These are phyloP conservation scores for Maniola hyperantus DNA, from an alignment of 2,888 invertebrate species.

Conservation along the genomic window DNA sequence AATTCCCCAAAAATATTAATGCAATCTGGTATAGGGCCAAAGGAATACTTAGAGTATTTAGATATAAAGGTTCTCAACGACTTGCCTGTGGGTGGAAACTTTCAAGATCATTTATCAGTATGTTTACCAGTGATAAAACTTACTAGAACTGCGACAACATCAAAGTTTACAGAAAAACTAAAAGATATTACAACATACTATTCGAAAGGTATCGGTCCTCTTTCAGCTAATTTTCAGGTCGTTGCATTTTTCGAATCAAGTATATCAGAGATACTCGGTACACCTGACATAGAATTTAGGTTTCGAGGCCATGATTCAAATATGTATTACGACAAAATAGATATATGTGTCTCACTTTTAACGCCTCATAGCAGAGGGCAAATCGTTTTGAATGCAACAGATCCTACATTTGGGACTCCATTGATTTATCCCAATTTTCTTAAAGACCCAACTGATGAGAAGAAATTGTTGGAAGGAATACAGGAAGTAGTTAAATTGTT, in stretches of 20 bases:
- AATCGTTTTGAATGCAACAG: slow-evolving; percentile 66
- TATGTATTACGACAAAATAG: slow-evolving; percentile 75
- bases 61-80: slow-evolving; percentile 60
- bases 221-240: slow-evolving; percentile 76
- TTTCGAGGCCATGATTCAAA: slow-evolving; percentile 75
- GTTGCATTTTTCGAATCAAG: slow-evolving; percentile 68
- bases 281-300: slow-evolving; percentile 73
- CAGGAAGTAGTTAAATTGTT: slow-evolving; percentile 70
- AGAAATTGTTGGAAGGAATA: slow-evolving; percentile 70
- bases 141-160: slow-evolving; percentile 62
- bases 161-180: slow-evolving; percentile 66
- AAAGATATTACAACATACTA: slow-evolving; percentile 73
- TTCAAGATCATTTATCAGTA: slow-evolving; percentile 75
- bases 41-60: slow-evolving; percentile 73
- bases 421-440: slow-evolving; percentile 74
- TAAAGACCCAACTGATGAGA: slow-evolving; percentile 64
- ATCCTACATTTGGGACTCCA: slow-evolving; percentile 67
- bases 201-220: slow-evolving; percentile 66
- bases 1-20: slow-evolving; percentile 73
- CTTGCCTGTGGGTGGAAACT: slow-evolving; percentile 72
- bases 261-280: slow-evolving; percentile 66
- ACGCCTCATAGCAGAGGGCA: slow-evolving; percentile 75
- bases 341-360: slow-evolving; percentile 69
- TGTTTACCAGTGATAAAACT: slow-evolving; percentile 72
- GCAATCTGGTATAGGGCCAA: slow-evolving; percentile 75